Evolutionary conservation across 2,888 invertebrate species (phyloP).

Genomic region (Cistogaster globosa): DNA sequence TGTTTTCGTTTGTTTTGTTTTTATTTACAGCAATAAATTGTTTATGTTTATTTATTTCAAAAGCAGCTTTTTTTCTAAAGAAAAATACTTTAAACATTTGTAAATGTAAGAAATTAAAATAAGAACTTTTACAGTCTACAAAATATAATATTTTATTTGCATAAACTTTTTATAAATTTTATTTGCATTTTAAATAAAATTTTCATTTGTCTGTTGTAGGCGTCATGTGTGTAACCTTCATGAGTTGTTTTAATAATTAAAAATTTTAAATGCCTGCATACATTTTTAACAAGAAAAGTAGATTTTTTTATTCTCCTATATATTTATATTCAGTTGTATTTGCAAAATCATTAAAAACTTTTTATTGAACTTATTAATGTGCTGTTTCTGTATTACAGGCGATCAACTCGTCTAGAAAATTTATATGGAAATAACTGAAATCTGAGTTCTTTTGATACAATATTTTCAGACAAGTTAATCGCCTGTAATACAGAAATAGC

Average conservation of each 20-base stretch:
- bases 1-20: not conserved
- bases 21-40: not conserved
- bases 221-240: constrained; percentile 64
- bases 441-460: too few relatives aligned
- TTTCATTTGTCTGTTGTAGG: constrained; percentile 41
- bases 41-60: not conserved
- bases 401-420: too few relatives aligned
- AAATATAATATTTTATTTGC: not conserved
- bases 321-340: not conserved
- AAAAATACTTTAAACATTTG: too few relatives aligned
- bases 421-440: too few relatives aligned
- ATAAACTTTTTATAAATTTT: not conserved
- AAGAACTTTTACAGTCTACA: not conserved
- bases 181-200: not conserved
- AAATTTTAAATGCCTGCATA: constrained; percentile 28
- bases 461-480: too few relatives aligned
- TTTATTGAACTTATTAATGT: too few relatives aligned
- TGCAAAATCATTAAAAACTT: too few relatives aligned
- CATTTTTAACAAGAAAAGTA: constrained; percentile 49
- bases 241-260: constrained; percentile 41
- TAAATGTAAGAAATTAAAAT: not conserved
- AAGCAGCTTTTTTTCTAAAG: not conserved
- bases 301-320: constrained; percentile 8
- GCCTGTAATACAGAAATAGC: too few relatives aligned
- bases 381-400: too few relatives aligned